Conservation (phyloP, 37 sponge, comb jelly and placozoan genomes). For the Halichondria panicea region DNA sequence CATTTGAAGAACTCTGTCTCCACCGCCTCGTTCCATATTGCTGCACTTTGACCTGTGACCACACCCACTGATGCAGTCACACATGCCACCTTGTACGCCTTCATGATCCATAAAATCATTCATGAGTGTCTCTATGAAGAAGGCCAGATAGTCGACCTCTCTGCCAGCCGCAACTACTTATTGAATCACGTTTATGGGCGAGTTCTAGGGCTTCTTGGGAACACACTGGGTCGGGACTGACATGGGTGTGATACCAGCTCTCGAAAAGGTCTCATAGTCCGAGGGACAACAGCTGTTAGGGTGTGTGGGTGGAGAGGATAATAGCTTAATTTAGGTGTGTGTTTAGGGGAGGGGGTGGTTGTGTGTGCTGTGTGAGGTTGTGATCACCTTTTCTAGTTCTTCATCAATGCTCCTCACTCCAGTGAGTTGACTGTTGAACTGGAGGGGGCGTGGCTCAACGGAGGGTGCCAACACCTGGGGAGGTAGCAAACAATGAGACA, state of each 20-base stretch:
- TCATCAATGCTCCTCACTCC: constrained; percentile 52
- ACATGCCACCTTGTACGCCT: constrained; percentile 27
- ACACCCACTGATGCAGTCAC: background rate
- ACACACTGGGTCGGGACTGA: constrained; percentile 50
- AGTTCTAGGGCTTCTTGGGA: constrained; percentile 4
- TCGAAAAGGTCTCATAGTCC: constrained; percentile 47
- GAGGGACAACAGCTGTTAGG: constrained; percentile 20
- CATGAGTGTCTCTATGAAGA: constrained; percentile 55
- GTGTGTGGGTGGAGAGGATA: background rate
- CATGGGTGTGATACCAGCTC: constrained; percentile 55
- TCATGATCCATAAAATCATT: constrained; percentile 66
- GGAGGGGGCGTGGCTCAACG: background rate
- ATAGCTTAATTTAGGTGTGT: no score
- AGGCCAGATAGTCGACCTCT: constrained; percentile 42
- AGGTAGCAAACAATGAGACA: no score
- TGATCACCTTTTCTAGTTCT: constrained; percentile 52
- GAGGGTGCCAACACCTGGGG: no score
- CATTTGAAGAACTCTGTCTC: constrained; percentile 33
- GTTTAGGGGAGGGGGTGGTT: no score
- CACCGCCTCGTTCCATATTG: background rate
- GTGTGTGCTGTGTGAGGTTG: no score
- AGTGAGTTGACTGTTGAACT: constrained; percentile 32
- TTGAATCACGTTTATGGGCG: background rate
- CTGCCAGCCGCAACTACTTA: constrained; percentile 21
- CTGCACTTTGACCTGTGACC: background rate